Base-by-base conservation (phyloP, 2,888 invertebrate species). In the Spicauda simplicius region DNA sequence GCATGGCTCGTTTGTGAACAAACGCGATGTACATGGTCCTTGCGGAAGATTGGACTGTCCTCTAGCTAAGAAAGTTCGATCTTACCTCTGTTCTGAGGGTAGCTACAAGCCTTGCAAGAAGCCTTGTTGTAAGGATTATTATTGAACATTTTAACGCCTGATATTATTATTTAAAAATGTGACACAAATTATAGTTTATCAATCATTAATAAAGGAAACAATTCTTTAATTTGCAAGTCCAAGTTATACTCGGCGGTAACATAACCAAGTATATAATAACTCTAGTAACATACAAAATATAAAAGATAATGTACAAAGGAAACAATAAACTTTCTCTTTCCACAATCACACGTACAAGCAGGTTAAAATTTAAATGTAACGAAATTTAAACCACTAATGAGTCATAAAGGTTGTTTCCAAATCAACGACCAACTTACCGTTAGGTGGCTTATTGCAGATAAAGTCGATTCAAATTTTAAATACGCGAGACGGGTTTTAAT, bases 11-110 rank as follows among this genome's bases (percentile, higher is more conserved):
- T 93, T 92, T 81, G 88, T 93, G 0, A 93, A 93, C 67, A 89
- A 91, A 61, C 80, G 91, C 73, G 93, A 93, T 74, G 83, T 93
- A 0, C 93, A 93, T 69, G 93, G 93, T 1, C 93, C 93, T 0
- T 93, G 93, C 70, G 93, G 93, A 12, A 84, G 92, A 73, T 70
- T 93, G 16, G 92, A 93, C 71, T 93, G 93, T 80, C 90, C 92
- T 0, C 79, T 93, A 25, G 93, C 93, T 0, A 92, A 91, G 70
- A 91, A 90, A 76, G 77, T 92, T 19, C 80, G 93, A 1, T 50
- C 80, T 0, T 91, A 82, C 66, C 75, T 93, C 10, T 90, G 91
- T 60, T 76, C 78, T 18, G 91, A 93, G 71, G 93, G 93, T 8
- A 81, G 78, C 50, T 93, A 90, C 64, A 92, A 91, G 55, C 81